These are phyloP conservation scores for Morus bassanus DNA, from an alignment of 2,797 vertebrate species.

Conservation along the genomic window DNA sequence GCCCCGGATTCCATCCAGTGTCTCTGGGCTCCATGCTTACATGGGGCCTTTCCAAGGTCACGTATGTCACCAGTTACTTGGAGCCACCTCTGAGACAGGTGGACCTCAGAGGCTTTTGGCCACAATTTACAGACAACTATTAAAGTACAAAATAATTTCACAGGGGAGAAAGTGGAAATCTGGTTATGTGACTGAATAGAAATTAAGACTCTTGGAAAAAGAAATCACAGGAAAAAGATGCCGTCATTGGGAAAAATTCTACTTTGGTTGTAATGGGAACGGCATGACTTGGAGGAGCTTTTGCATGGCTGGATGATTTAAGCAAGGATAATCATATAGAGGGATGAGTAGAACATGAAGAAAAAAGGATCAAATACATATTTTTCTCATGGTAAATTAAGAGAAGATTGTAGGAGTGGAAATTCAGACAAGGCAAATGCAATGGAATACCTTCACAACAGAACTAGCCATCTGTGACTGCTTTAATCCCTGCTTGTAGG, in stretches of 20 bases:
- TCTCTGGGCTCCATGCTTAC: not conserved
- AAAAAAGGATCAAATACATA: constrained; percentile 5
- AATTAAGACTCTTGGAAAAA: not conserved
- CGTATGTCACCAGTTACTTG: not conserved
- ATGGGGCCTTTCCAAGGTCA: not conserved
- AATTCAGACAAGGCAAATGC: not conserved
- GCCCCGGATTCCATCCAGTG: not conserved
- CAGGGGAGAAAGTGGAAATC: not conserved
- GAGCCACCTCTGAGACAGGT: not conserved
- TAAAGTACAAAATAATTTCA: not conserved
- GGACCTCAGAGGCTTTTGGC: not conserved
- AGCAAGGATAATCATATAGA: constrained; percentile 45
- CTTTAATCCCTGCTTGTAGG: not conserved
- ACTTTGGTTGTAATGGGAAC: constrained; percentile 3
- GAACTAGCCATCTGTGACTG: not conserved
- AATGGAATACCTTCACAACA: not conserved
- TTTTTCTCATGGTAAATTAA: constrained; percentile 50
- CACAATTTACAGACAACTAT: not conserved
- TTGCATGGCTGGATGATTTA: constrained; percentile 41
- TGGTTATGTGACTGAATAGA: not conserved
- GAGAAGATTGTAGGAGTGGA: constrained; percentile 9
- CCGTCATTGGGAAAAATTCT: constrained; percentile 36
- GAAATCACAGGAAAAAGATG: not conserved
- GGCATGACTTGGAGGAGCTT: constrained; percentile 35
- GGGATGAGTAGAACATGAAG: constrained; percentile 9